A percentile compares a stretch with the other conserved stretches of the same genome.
phyloP scores from a whole-genome alignment of 2,888 invertebrate genomes.

The Petrolisthes cinctipes region DNA sequence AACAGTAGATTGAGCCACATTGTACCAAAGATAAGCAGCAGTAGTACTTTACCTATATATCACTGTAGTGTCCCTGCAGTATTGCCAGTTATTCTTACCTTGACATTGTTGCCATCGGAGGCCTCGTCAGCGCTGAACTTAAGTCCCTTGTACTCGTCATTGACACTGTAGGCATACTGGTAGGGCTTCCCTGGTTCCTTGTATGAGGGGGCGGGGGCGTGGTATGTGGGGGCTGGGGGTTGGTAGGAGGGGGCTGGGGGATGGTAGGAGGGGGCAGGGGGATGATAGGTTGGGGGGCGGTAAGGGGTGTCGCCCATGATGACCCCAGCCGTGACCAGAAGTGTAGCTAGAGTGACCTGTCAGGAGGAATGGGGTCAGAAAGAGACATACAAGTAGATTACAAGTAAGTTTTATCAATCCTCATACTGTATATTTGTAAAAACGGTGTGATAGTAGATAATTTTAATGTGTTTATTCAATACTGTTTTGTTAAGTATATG shows the following conservation, averaged over 20 bases:
- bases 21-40: too few relatives aligned
- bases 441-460: too few relatives aligned
- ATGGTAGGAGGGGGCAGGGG: not conserved
- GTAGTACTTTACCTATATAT: not conserved
- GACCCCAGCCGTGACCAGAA: not conserved
- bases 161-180: slow-evolving; percentile 88
- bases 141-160: slow-evolving; percentile 83
- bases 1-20: too few relatives aligned
- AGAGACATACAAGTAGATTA: not conserved
- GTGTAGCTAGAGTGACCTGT: not conserved
- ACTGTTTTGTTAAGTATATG: too few relatives aligned
- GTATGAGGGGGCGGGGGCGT: too few relatives aligned
- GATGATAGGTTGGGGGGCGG: not conserved
- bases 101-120: slow-evolving; percentile 80
- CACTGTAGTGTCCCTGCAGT: not conserved
- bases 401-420: too few relatives aligned
- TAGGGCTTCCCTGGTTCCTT: slow-evolving; percentile 87
- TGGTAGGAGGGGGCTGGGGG: slow-evolving; percentile 32
- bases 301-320: not conserved
- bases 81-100: slow-evolving; percentile 17
- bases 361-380: not conserved
- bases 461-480: too few relatives aligned
- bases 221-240: slow-evolving; percentile 19
- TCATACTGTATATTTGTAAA: too few relatives aligned
- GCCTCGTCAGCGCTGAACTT: slow-evolving; percentile 89